Evolutionary conservation across 1,140 invertebrate species (phyloP).

Genomic region (Sycobia sp.): DNA sequence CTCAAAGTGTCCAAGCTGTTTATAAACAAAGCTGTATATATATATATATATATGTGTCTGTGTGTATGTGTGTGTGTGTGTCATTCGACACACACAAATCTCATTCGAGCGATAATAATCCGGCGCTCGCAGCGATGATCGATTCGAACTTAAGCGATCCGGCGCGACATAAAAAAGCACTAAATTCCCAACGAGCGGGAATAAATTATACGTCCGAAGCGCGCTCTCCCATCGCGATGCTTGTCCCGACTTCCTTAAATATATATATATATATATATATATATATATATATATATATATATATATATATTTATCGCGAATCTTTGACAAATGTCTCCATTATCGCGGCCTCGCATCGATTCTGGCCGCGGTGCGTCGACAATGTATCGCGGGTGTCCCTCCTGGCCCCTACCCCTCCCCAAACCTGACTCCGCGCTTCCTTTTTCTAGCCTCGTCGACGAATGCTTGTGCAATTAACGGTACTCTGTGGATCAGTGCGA

Average conservation of each 20-base stretch:
- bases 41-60: too few species aligned
- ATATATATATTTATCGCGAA: too few species aligned
- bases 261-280: too few species aligned
- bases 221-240: too few species aligned
- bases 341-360: conserved; percentile 10
- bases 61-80: too few species aligned
- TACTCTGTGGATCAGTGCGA: too few species aligned
- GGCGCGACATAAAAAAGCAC: conserved; percentile 12
- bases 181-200: neutral
- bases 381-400: neutral
- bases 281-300: too few species aligned
- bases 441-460: neutral
- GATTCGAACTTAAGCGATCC: conserved; percentile 17
- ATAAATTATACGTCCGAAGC: conserved; percentile 12
- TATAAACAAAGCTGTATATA: conserved; percentile 13
- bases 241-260: too few species aligned
- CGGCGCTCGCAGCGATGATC: neutral
- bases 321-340: conserved; percentile 26
- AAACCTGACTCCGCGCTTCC: too few species aligned
- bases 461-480: neutral
- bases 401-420: too few species aligned
- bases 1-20: too few species aligned
- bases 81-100: too few species aligned
- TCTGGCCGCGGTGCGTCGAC: neutral
- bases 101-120: neutral